Base-by-base conservation (phyloP, 2,888 invertebrate species). In the Ichneumon xanthorius region DNA sequence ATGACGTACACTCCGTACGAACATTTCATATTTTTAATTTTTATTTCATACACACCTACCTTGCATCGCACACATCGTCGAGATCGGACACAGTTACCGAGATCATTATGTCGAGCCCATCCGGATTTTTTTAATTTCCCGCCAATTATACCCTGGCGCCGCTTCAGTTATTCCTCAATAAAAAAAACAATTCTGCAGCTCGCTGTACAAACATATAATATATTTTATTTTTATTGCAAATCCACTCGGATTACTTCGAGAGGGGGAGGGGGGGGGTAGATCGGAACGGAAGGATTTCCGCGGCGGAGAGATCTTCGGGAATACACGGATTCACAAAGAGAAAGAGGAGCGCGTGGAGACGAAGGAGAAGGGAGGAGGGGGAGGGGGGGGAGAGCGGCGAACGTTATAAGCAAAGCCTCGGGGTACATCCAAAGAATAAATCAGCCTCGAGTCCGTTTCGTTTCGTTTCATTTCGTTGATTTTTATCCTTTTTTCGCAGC, bases 341-440 rank as follows among this genome's bases (percentile, higher is more conserved):
- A 65, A 65, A 76, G 53, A 50, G 33, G 63, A 80, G 65, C 40
- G 48, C 48, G 22, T 53, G 40, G 19, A 6, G 30, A 22, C 61
- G 37, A 16, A 7, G 55, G 19, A 22, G 30, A n/a, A 48, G 48
- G 33, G 50, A 9, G 37, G 22, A 50, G 65, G 48, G 26, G 11
- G 33, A 11, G 37, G 9, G 45, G 58, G 50, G 26, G 58, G 75
- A 22, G 58, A 68, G 37, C 58, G 58, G 22, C 76, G 72, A 70
- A 70, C 79, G 65, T 84, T 76, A 80, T 84, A 84, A 80, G 76
- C 77, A 76, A 84, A 80, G 68, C 63, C 84, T 77, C 65, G 72
- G 72, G 77, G 67, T 80, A 84, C 72, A 80, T 84, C 84, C 84
- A 84, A 84, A 77, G 84, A 84, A 84, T 84, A 84, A 84, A 84